Percentiles rank a stretch among this genome's conserved stretches.
These are phyloP conservation scores for Willowsia nigromaculata DNA, from an alignment of 2,888 invertebrate genomes.

Conservation along the genomic window DNA sequence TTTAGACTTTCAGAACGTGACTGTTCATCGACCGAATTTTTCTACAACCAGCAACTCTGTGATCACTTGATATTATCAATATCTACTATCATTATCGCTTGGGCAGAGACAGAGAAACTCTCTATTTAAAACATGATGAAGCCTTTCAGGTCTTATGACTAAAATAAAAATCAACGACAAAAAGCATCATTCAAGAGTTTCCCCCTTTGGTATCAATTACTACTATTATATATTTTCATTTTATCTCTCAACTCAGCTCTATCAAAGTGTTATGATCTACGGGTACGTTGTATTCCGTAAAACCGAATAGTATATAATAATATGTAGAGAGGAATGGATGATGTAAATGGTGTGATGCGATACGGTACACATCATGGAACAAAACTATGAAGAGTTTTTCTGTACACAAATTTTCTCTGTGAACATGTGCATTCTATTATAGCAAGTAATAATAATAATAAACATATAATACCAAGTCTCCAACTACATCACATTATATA, in stretches of 20 bases:
- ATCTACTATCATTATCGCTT: too few relatives aligned
- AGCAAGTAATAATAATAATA: too few relatives aligned
- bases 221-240: neutral
- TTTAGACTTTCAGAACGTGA: too few relatives aligned
- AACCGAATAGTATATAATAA: too few relatives aligned
- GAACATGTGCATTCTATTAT: neutral
- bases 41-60: too few relatives aligned
- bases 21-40: too few relatives aligned
- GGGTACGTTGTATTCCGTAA: too few relatives aligned
- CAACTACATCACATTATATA: neutral
- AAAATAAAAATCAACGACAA: neutral
- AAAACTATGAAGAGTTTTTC: neutral
- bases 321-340: neutral
- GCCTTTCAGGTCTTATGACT: too few relatives aligned
- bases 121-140: too few relatives aligned
- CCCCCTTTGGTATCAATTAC: slow-evolving; percentile 8
- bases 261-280: neutral
- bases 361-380: neutral
- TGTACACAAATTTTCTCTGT: neutral
- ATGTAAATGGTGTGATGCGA: neutral
- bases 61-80: too few relatives aligned
- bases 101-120: too few relatives aligned
- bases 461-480: neutral
- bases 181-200: neutral
- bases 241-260: neutral